Base-by-base conservation (phyloP, 2,797 vertebrate genomes). In the Podarcis siculus region DNA sequence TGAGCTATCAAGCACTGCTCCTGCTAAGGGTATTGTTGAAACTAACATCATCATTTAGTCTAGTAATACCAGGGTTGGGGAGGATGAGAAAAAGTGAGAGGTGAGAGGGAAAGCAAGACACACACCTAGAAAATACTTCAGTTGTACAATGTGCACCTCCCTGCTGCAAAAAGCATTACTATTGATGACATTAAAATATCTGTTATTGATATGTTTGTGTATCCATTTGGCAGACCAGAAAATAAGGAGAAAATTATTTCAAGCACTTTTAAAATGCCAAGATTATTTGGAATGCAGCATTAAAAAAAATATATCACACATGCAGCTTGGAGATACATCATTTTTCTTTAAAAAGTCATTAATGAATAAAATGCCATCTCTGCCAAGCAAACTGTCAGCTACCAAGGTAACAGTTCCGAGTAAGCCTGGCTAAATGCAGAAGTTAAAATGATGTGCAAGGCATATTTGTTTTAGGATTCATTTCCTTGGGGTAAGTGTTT, bases 331-430 rank as follows among this genome's bases (percentile, higher is more conserved):
- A 49, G 32, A 69, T 67, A 42, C 15, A 77, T 85, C 27, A 75
- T 87, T 77, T 83, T 27, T 35, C 58, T 72, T 7, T 66, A 77
- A 77, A 82, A 82, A 9, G 7, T 67, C n/a, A 30, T 32, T 88
- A 83, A 88, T 83, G 61, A 88, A 77, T 78, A 25, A 87, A 83
- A 83, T 78, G 9, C 4, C 42, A 88, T 27, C 32, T 83, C 5
- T 71, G 15, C 73, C 72, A 77, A 87, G 75, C 55, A 45, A 75
- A 87, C 49, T 83, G 64, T 67, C 61, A 82, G 58, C 72, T 73
- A 87, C 35, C 23, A 76, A 49, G 37, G 79, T 27, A 82, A 87
- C 37, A 5, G 23, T 55, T 72, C 6, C 67, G 37, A 37, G 77
- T 30, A 66, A 77, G 21, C 30, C 58, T 27, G 19, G 32, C n/a